These are phyloP conservation scores for Styela plicata DNA, from an alignment of 23 tunicate genomes.

Conservation along the genomic window DNA sequence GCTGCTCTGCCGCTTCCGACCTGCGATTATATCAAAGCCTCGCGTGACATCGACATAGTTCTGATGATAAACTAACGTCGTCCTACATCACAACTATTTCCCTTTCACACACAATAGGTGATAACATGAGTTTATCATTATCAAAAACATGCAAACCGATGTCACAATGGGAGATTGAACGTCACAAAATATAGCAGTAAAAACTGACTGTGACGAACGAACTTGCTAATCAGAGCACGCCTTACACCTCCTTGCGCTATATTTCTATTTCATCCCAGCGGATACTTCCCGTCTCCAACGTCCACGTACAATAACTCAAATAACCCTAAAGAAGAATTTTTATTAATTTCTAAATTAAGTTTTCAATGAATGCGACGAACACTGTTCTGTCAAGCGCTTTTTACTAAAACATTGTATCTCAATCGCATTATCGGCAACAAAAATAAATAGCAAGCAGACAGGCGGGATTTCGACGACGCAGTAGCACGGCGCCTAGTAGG, in stretches of 20 bases:
- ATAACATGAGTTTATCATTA: not conserved
- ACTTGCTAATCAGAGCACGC: not conserved
- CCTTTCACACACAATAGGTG: not conserved
- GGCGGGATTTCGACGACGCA: not conserved
- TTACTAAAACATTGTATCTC: not conserved
- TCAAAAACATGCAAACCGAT: not conserved
- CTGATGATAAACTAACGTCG: not conserved
- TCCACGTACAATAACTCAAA: not conserved
- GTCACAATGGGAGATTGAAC: not conserved
- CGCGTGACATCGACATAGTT: not conserved
- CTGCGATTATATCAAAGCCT: not conserved
- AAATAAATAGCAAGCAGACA: not conserved
- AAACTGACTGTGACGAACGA: not conserved
- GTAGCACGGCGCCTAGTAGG: conserved; percentile 1
- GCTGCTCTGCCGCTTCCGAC: not conserved
- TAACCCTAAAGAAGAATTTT: not conserved
- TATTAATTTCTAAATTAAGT: not conserved
- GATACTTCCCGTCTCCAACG: not conserved
- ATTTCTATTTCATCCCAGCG: not conserved
- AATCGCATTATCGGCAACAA: not conserved
- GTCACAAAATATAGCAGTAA: not conserved
- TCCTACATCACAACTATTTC: not conserved
- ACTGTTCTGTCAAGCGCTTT: not conserved
- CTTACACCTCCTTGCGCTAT: not conserved
- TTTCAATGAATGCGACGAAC: not conserved